Evolutionary conservation across 2,888 invertebrate species (phyloP).

Genomic region (Campopleginae sp.): DNA sequence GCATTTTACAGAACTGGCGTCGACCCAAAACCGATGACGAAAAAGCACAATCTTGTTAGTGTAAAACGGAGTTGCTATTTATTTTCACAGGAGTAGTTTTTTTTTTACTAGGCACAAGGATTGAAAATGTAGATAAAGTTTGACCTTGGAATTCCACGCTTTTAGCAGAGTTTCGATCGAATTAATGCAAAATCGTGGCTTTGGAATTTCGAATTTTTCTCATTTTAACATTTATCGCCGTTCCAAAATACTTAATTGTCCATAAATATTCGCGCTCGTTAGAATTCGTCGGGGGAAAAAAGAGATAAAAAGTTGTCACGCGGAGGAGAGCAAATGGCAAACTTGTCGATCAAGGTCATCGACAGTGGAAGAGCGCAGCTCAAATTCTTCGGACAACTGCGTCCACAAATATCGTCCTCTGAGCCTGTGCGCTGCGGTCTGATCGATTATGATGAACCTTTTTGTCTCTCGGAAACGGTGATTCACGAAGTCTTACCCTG

Average conservation of each 20-base stretch:
- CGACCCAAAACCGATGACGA: slow-evolving; percentile 28
- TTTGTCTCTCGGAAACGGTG: background rate
- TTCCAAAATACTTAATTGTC: slow-evolving; percentile 5
- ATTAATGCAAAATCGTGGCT: background rate
- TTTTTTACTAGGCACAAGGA: background rate
- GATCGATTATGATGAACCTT: slow-evolving; percentile 12
- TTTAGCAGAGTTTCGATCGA: background rate
- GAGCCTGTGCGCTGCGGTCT: background rate
- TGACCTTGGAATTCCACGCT: slow-evolving; percentile 4
- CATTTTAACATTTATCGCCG: background rate
- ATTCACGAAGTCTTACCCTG: background rate
- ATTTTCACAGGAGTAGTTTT: background rate
- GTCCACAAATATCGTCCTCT: slow-evolving; percentile 8
- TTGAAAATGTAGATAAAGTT: background rate
- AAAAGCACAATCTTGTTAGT: slow-evolving; percentile 47
- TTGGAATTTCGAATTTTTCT: slow-evolving; percentile 23
- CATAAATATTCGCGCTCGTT: background rate
- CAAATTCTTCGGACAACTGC: background rate
- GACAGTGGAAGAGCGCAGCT: background rate
- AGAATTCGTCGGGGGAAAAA: background rate
- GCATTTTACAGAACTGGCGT: slow-evolving; percentile 17
- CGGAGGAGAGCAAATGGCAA: background rate
- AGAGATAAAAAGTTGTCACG: background rate
- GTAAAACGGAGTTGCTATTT: background rate
- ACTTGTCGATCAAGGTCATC: background rate